phyloP scores from a whole-genome alignment of 2,797 vertebrate genomes.

The Streptopelia turtur region DNA sequence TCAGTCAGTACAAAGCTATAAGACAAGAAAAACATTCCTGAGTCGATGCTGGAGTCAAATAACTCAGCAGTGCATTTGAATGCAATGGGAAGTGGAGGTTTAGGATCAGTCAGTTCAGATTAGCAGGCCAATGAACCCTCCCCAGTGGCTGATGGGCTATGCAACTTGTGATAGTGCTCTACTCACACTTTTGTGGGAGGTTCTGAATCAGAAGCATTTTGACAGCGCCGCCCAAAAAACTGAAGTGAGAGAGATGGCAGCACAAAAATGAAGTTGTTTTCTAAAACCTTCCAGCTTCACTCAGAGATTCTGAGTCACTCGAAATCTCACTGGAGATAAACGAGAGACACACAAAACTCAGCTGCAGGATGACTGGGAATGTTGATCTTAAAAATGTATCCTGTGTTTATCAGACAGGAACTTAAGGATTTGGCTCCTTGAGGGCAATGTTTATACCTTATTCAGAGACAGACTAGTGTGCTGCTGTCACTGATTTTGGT shows the following conservation, averaged over 20 bases:
- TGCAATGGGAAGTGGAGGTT: slow-evolving; percentile 54
- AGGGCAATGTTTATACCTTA: neutral
- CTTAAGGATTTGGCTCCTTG: neutral
- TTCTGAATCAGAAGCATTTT: slow-evolving; percentile 41
- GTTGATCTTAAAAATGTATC: neutral
- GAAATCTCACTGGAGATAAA: neutral
- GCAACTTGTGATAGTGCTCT: neutral
- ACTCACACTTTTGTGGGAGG: neutral
- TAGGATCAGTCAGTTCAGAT: slow-evolving; percentile 51
- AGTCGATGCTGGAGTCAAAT: slow-evolving; percentile 2
- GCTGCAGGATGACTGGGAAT: neutral
- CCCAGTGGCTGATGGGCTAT: neutral
- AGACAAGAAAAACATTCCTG: slow-evolving; percentile 41
- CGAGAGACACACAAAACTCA: neutral
- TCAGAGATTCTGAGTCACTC: neutral
- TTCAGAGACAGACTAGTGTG: neutral
- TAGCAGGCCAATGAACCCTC: slow-evolving; percentile 40
- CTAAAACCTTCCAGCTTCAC: neutral
- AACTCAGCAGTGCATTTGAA: slow-evolving; percentile 32
- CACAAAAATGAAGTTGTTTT: neutral
- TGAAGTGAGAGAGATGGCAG: neutral
- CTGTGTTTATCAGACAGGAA: slow-evolving; percentile 24
- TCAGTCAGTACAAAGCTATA: slow-evolving; percentile 7
- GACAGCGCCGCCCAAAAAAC: neutral
- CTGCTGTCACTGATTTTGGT: neutral